A percentile compares a stretch with the other conserved stretches of the same genome.
Conservation (phyloP, 2,888 invertebrate genomes). For the Mythimna lalbum region DNA sequence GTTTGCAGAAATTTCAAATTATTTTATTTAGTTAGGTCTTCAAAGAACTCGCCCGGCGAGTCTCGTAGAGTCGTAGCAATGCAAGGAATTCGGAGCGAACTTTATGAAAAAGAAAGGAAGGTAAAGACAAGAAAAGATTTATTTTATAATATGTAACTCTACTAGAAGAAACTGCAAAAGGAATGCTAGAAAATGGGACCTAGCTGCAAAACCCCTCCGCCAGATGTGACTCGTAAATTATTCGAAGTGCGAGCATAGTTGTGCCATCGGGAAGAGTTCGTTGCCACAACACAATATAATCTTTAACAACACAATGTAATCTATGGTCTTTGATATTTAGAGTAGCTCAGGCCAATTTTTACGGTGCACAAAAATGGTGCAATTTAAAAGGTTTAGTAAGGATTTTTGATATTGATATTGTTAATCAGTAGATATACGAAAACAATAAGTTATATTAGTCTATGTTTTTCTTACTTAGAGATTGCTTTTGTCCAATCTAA, state of each 20-base stretch:
- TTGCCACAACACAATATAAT: not conserved
- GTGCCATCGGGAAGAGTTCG: conserved; percentile 22
- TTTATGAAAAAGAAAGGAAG: conserved; percentile 37
- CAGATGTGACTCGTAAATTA: conserved; percentile 51
- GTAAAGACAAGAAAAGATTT: conserved; percentile 20
- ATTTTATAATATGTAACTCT: conserved; percentile 25
- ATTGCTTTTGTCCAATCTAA: too few species aligned
- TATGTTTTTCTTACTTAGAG: too few species aligned
- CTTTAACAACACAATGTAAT: too few species aligned
- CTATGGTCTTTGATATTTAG: not conserved
- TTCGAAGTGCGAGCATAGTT: conserved; percentile 25
- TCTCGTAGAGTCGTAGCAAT: conserved; percentile 15
- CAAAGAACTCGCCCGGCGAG: conserved; percentile 15
- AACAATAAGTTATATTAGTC: too few species aligned
- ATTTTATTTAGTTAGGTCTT: conserved; percentile 17
- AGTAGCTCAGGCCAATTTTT: not conserved
- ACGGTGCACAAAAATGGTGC: not conserved
- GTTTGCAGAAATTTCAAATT: conserved; percentile 17
- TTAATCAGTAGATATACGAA: conserved; percentile 4
- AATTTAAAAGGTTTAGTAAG: too few species aligned
- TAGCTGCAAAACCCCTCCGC: conserved; percentile 19
- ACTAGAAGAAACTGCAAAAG: conserved; percentile 21
- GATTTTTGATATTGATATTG: not conserved
- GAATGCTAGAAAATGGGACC: conserved; percentile 42
- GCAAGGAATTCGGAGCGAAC: conserved; percentile 30